Percentiles rank a stretch among this genome's conserved stretches.
phyloP scores from a whole-genome alignment of 2,888 invertebrate species.

The Trachelus troglodyta region DNA sequence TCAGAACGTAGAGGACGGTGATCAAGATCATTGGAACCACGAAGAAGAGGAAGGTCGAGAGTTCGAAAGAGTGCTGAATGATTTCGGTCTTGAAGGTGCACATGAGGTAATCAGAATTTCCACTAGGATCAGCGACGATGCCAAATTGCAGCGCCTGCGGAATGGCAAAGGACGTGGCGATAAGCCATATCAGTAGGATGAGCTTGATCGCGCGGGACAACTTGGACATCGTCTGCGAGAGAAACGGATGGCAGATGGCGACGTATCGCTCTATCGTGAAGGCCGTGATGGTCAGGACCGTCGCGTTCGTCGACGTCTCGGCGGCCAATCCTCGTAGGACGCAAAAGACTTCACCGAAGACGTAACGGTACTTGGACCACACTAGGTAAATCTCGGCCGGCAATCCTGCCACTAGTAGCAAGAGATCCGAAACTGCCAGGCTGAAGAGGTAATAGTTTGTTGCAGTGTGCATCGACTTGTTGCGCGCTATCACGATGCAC shows the following conservation, averaged over 20 bases:
- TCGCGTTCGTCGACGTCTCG: conserved; percentile 70
- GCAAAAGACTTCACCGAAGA: conserved; percentile 72
- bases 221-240: conserved; percentile 87
- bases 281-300: conserved; percentile 73
- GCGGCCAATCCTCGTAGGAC: conserved; percentile 68
- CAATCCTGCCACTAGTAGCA: conserved; percentile 71
- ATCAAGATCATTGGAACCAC: conserved; percentile 73
- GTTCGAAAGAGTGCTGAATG: conserved; percentile 69
- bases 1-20: conserved; percentile 70
- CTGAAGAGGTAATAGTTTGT: conserved; percentile 77
- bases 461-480: conserved; percentile 75
- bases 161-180: conserved; percentile 78
- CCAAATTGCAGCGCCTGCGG: conserved; percentile 75
- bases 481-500: conserved; percentile 73
- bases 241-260: conserved; percentile 77
- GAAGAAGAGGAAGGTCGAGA: conserved; percentile 75
- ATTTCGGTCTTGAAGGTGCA: conserved; percentile 65
- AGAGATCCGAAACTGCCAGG: conserved; percentile 73
- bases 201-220: conserved; percentile 85
- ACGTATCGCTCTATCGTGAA: conserved; percentile 79
- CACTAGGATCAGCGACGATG: conserved; percentile 60
- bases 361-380: conserved; percentile 67
- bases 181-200: conserved; percentile 84
- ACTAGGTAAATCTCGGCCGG: conserved; percentile 70
- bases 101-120: conserved; percentile 68